Base-by-base conservation (phyloP, 2,888 invertebrate species). In the Drosophila ustulata region DNA sequence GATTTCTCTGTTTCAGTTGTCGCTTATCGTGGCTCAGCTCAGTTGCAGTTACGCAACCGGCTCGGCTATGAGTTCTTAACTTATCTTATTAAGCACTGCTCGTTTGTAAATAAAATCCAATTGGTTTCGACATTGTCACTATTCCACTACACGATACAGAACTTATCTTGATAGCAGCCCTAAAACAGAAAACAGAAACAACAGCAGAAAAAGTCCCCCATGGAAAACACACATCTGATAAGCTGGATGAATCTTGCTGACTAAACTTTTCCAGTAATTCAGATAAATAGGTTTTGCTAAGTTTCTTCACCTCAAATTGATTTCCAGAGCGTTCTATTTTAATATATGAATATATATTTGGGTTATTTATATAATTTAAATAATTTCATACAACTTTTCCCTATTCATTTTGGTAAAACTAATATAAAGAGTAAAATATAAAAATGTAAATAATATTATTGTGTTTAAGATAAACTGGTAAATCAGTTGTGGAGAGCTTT, bases 21-120 rank as follows among this genome's bases (percentile, higher is more conserved):
- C 37, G 11, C 37, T 11, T 37, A n/a, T n/a, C 11, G 11, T 11
- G 47, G 26, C 63, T 74, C 69, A 75, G 69, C 72, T 58, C 13
- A 28, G 5, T 11, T 11, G 11, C n/a, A 6, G 11, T 58, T 49
- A 61, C 28, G 41, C 25, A 62, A 57, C 25, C 5, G 41, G 34
- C 30, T 61, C 5, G 41, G 34, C 30, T 61, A 49, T 23, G 18
- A 13, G 3, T 26, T 26, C 34, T 47, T 30, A 43, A 56, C 75
- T 82, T 82, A 82, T 82, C 82, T 66, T 13, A 47, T 52, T 30
- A 13, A 25, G 23, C 26, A 53, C 53, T 68, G 18, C 53, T 34
- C 34, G 37, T 39, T 47, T 63, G 41, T 32, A 57, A 65, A 64
- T 53, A 63, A 57, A 65, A 49, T 74, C 26, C 45, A 52, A 65